Conservation (phyloP, 2,888 invertebrate species). For the Sminthurides aquaticus region DNA sequence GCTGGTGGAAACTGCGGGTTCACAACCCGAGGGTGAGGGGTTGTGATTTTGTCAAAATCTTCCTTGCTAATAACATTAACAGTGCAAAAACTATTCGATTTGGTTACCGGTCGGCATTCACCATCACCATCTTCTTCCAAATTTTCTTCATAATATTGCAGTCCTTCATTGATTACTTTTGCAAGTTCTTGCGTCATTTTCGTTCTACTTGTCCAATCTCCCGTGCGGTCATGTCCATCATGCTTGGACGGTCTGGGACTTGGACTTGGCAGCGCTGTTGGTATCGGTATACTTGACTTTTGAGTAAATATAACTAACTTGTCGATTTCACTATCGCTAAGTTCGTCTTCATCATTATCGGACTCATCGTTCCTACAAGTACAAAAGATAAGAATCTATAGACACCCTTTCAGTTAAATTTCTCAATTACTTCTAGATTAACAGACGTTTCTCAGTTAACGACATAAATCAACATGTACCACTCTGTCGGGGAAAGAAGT, state of each 20-base stretch:
- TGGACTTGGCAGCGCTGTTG: slow-evolving; percentile 39
- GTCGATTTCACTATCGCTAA: too few species aligned
- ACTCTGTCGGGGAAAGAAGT: slow-evolving; percentile 9
- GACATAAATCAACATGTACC: slow-evolving; percentile 8
- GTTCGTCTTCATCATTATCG: too few species aligned
- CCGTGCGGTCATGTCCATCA: slow-evolving; percentile 82
- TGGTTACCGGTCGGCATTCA: slow-evolving; percentile 16
- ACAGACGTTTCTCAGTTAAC: too few species aligned
- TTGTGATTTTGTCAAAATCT: slow-evolving; percentile 71
- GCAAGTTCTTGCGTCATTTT: slow-evolving; percentile 92
- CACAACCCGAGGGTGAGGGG: slow-evolving; percentile 57
- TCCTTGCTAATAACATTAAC: slow-evolving; percentile 82
- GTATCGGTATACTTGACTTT: slow-evolving; percentile 48
- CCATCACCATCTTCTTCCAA: slow-evolving; percentile 50
- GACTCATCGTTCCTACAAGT: too few species aligned
- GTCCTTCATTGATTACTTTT: slow-evolving; percentile 93
- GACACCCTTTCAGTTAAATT: too few species aligned
- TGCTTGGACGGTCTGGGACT: slow-evolving; percentile 60
- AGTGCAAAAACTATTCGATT: slow-evolving; percentile 27
- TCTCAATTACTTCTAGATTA: too few species aligned
- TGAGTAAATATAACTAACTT: too few species aligned
- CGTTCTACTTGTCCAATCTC: slow-evolving; percentile 78
- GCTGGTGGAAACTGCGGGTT: slow-evolving; percentile 70
- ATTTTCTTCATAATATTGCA: slow-evolving; percentile 91
- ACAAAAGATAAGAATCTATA: too few species aligned